Evolutionary conservation across 2,113 vertebrate genomes (phyloP), one percentile per base, ranked within the genome.

Genomic region (Epinephelus fuscoguttatus): DNA sequence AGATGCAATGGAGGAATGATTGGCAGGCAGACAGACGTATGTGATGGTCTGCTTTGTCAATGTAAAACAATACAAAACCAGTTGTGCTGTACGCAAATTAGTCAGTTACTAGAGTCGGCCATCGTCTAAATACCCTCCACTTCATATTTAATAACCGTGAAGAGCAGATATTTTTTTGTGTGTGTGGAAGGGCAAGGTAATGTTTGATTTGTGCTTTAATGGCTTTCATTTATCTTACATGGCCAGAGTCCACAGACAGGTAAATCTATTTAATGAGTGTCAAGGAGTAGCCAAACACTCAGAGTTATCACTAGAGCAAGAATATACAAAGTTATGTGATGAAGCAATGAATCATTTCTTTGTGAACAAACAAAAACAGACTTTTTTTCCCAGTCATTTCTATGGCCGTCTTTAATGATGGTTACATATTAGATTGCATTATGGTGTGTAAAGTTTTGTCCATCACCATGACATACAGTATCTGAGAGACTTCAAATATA

Each of bases 81-180:
- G 15, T 49, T 14, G 37, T 27, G 9, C 40, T 40, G 17, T 3
- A 42, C 4, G 52, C 0, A 66, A 62, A 49, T 25, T 42, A 37
- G 37, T 23, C 18, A 53, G n/a, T 67, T 66, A 59, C 60, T 55
- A 52, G 21, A 45, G n/a, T 21, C 25, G 56, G 27, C 17, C 71
- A 64, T 19, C 13, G 50, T 70, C 45, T 70, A 40, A 75, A 76
- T 30, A 10, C 7, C 1, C 2, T 63, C 13, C 53, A 56, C 6
- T 3, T 50, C 14, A 27, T 13, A 56, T 18, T 33, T 3, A 73
- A 4, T 70, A 37, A 67, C 12, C 2, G 23, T 56, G 18, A 6
- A 66, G 37, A 61, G 57, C 60, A 57, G 52, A 27, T 47, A 56
- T 82, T 8, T 17, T 17, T 49, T 82, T 8, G 60, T 17, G 42